phyloP scores from a whole-genome alignment of 2,888 invertebrate genomes.

The Mycalesis mineus region DNA sequence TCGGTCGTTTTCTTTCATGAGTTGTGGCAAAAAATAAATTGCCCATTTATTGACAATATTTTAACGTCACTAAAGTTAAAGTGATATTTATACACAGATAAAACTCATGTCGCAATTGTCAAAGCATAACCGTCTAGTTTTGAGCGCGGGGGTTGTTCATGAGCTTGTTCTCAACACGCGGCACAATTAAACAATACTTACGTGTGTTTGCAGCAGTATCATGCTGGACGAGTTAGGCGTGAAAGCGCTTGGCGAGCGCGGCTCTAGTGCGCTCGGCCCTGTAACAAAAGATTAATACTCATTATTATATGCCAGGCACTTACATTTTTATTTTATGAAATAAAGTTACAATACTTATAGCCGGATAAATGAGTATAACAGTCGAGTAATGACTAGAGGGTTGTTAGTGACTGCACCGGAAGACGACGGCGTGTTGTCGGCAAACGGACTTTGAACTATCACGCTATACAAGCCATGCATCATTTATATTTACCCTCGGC shows the following conservation, averaged over 20 bases:
- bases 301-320: conserved; percentile 38
- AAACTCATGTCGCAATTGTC: no score
- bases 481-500: conserved; percentile 77
- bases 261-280: conserved; percentile 77
- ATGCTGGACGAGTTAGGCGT: conserved; percentile 86
- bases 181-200: no score
- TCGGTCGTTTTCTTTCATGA: conserved; percentile 2
- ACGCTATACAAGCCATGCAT: conserved; percentile 79
- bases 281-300: conserved; percentile 46
- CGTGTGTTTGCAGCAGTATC: conserved; percentile 96
- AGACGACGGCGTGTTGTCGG: conserved; percentile 52
- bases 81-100: no score
- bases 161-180: no score
- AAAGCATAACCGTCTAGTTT: no score
- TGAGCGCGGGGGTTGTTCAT: no score
- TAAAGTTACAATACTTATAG: conserved; percentile 24
- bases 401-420: conserved; percentile 50
- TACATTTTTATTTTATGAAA: conserved; percentile 24
- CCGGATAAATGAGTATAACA: conserved; percentile 14
- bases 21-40: neutral
- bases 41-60: neutral
- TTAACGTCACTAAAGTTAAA: no score
- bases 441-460: conserved; percentile 74
- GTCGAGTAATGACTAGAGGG: conserved; percentile 28
- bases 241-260: conserved; percentile 78